These are phyloP conservation scores for Bombyx mori DNA, from an alignment of 1,140 invertebrate genomes.

Conservation along the genomic window ASM3026992v2 NC_085111.1:6412001-6412500, in stretches of 20 bases:
- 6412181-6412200: slow-evolving; percentile 25
- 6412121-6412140: slow-evolving; percentile 36
- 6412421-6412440: too few species aligned
- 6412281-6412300: too few species aligned
- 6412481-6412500: too few species aligned
- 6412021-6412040: slow-evolving; percentile 35
- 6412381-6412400: too few species aligned
- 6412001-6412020: slow-evolving; percentile 46
- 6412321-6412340: too few species aligned
- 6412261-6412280: slow-evolving; percentile 11
- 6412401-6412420: too few species aligned
- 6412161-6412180: slow-evolving; percentile 45
- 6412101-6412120: slow-evolving; percentile 66
- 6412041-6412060: slow-evolving; percentile 35
- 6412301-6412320: too few species aligned
- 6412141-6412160: slow-evolving; percentile 31
- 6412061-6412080: slow-evolving; percentile 34
- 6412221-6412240: slow-evolving; percentile 49
- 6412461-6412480: too few species aligned
- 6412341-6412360: slow-evolving; percentile 2
- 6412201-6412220: slow-evolving; percentile 35
- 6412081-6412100: slow-evolving; percentile 63
- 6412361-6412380: not conserved
- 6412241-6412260: slow-evolving; percentile 22
- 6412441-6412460: too few species aligned